Conservation (phyloP, 2,797 vertebrate genomes). For the Galaxias olidus region DNA sequence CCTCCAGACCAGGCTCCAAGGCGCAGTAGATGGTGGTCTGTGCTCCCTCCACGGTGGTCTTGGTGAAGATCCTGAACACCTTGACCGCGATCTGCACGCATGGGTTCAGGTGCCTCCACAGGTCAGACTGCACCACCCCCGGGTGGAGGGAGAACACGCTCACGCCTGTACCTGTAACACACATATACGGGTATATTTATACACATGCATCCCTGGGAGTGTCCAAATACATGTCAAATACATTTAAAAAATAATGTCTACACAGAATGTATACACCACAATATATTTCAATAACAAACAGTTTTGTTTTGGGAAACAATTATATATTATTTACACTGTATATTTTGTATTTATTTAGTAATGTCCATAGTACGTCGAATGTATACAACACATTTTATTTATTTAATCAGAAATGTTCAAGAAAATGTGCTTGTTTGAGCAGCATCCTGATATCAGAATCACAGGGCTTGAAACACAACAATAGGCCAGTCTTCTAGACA, state of each 20-base stretch:
- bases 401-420: too few species aligned
- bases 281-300: background rate
- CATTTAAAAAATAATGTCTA: too few species aligned
- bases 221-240: too few species aligned
- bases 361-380: too few species aligned
- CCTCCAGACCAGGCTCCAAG: constrained; percentile 73
- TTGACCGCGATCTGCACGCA: constrained; percentile 72
- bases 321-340: too few species aligned
- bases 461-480: too few species aligned
- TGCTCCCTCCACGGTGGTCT: constrained; percentile 75
- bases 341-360: too few species aligned
- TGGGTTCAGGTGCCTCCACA: constrained; percentile 76
- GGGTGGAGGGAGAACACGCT: constrained; percentile 78
- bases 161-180: constrained; percentile 65
- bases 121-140: constrained; percentile 78
- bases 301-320: too few species aligned
- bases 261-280: background rate
- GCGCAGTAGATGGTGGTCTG: constrained; percentile 80
- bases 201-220: background rate
- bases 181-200: background rate
- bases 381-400: too few species aligned
- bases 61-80: constrained; percentile 73
- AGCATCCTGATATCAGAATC: too few species aligned
- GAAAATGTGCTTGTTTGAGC: too few species aligned
- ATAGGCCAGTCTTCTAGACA: too few species aligned